These are phyloP conservation scores for Nymphalis polychloros DNA, from an alignment of 2,888 invertebrate species.

Conservation along the genomic window DNA sequence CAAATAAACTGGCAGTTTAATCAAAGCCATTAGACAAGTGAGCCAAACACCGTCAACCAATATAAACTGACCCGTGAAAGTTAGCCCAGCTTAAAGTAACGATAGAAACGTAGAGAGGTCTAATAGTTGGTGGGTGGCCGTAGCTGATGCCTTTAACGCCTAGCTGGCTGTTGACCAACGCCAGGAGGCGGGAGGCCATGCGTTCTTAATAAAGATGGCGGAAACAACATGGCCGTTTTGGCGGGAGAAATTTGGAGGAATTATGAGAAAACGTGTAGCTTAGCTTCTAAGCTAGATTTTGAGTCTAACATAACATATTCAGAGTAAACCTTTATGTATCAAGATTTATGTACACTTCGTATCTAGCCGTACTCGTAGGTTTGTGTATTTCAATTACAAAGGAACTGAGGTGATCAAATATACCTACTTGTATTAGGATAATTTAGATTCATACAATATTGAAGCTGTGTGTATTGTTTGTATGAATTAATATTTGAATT, in stretches of 20 bases:
- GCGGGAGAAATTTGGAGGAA: slow-evolving; percentile 57
- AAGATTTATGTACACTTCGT: slow-evolving; percentile 7
- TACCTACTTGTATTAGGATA: neutral
- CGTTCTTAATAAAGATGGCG: slow-evolving; percentile 80
- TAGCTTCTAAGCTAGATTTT: slow-evolving; percentile 43
- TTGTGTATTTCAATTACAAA: slow-evolving; percentile 2
- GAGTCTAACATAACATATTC: slow-evolving; percentile 31
- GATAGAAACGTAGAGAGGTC: slow-evolving; percentile 53
- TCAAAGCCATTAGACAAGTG: slow-evolving; percentile 81
- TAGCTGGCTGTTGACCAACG: slow-evolving; percentile 80
- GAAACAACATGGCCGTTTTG: slow-evolving; percentile 69
- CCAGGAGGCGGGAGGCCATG: slow-evolving; percentile 76
- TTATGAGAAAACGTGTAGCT: slow-evolving; percentile 49
- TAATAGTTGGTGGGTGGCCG: slow-evolving; percentile 61
- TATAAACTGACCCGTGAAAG: slow-evolving; percentile 57
- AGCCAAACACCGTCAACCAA: slow-evolving; percentile 72
- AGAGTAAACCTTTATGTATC: slow-evolving; percentile 16
- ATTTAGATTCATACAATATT: neutral
- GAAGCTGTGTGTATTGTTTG: no score
- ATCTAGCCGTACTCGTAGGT: neutral
- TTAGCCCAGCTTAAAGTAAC: slow-evolving; percentile 45
- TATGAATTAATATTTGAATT: no score
- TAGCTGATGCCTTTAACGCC: slow-evolving; percentile 81
- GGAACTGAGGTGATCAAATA: neutral
- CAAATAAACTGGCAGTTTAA: slow-evolving; percentile 82